phyloP scores from a whole-genome alignment of 2,797 vertebrate genomes.

The Brachymystax lenok region DNA sequence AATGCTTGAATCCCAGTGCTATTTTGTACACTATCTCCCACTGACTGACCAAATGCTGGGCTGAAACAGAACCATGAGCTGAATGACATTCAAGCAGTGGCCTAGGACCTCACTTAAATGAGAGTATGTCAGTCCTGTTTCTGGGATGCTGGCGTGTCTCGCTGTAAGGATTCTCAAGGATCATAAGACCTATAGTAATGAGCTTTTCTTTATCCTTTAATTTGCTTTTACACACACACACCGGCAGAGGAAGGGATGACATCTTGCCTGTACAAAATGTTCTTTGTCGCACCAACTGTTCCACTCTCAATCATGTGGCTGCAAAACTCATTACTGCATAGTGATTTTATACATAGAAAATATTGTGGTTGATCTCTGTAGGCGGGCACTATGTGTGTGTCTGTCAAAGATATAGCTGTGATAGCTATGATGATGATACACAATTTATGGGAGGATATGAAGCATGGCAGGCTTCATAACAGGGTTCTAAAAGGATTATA shows the following conservation, averaged over 20 bases:
- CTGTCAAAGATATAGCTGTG: no score
- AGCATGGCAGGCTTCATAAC: not conserved
- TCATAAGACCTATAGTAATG: not conserved
- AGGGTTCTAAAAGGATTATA: not conserved
- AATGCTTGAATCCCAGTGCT: not conserved
- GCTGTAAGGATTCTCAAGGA: not conserved
- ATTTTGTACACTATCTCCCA: not conserved
- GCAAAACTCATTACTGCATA: no score
- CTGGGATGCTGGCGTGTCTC: not conserved
- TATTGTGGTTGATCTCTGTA: no score
- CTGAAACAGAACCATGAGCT: slow-evolving; percentile 2
- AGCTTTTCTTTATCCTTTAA: not conserved
- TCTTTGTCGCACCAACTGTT: no score
- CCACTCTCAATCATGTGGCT: no score
- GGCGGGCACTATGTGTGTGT: no score
- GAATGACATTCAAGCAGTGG: not conserved
- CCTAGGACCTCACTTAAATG: not conserved
- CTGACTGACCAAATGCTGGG: not conserved
- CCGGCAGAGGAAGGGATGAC: not conserved
- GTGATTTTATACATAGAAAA: no score
- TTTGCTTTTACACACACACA: not conserved
- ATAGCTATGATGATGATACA: no score
- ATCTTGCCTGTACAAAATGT: no score
- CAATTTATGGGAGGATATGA: not conserved
- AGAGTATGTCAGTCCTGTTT: not conserved